A percentile compares a stretch with the other conserved stretches of the same genome.
Evolutionary conservation across 2,888 invertebrate genomes (phyloP).

Genomic region (Polymixis flavicincta): DNA sequence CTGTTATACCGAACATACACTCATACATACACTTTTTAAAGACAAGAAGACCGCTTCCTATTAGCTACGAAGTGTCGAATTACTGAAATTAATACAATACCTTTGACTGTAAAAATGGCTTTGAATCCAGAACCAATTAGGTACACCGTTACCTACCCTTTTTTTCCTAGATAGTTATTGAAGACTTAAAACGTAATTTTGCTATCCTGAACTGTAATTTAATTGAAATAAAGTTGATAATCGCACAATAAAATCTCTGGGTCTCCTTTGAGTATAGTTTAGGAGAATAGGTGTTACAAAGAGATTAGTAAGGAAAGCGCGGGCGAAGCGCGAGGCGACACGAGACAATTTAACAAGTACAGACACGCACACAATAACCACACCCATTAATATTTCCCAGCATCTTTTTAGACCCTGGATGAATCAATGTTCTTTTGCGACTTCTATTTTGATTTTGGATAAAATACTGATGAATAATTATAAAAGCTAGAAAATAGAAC

Average conservation of each 20-base stretch:
- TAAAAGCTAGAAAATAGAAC: background rate
- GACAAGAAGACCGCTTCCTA: conserved; percentile 29
- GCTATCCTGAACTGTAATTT: background rate
- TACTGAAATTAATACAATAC: conserved; percentile 23
- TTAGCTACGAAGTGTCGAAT: background rate
- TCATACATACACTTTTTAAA: conserved; percentile 68
- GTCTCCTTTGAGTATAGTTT: conserved; percentile 47
- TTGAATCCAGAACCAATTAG: conserved; percentile 7
- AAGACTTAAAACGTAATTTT: background rate
- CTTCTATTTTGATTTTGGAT: background rate
- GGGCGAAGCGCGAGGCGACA: conserved; percentile 85
- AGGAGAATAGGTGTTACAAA: conserved; percentile 42
- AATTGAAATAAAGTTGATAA: background rate
- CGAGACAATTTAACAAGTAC: conserved; percentile 74
- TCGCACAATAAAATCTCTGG: conserved; percentile 34
- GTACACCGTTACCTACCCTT: background rate
- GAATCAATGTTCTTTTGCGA: conserved; percentile 69
- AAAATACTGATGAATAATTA: background rate
- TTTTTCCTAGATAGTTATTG: background rate
- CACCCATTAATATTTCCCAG: conserved; percentile 76
- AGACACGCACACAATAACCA: conserved; percentile 82
- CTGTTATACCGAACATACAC: conserved; percentile 77
- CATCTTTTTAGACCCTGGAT: conserved; percentile 66
- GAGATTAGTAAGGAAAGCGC: conserved; percentile 68
- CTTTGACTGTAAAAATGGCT: background rate